phyloP scores from a whole-genome alignment of 2,888 invertebrate species.

The Junonia oenone region DNA sequence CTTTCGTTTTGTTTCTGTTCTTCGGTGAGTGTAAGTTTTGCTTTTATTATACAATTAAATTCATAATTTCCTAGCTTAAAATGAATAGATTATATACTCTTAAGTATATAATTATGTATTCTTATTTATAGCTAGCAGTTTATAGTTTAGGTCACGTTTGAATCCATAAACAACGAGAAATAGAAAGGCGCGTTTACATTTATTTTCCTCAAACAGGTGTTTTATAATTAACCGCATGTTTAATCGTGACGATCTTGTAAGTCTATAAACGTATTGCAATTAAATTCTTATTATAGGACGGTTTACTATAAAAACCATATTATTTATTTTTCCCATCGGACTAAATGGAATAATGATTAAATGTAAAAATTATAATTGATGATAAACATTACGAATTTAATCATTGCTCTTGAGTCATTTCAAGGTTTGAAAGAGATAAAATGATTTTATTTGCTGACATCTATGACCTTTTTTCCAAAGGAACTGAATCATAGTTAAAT shows the following conservation, averaged over 20 bases:
- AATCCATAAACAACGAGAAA: conserved; percentile 12
- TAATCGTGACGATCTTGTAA: not conserved
- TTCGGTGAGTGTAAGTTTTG: not conserved
- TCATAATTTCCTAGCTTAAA: not conserved
- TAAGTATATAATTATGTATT: no score
- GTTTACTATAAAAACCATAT: no score
- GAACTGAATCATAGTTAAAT: not conserved
- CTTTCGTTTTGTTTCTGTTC: not conserved
- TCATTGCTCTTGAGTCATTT: conserved; percentile 5
- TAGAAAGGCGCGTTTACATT: not conserved
- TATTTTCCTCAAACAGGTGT: no score
- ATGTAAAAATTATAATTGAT: not conserved
- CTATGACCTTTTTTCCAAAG: not conserved
- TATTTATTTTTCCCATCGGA: no score
- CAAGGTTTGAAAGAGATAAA: conserved; percentile 4
- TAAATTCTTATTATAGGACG: not conserved
- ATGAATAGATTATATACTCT: not conserved
- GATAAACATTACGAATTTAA: conserved; percentile 1
- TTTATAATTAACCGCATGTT: no score
- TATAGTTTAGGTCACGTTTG: conserved; percentile 40
- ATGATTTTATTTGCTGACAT: no score
- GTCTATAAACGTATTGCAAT: not conserved
- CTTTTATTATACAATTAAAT: not conserved
- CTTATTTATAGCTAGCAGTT: conserved; percentile 18
- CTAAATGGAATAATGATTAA: not conserved